Conservation (phyloP, 2,113 vertebrate genomes). For the Lucifuga dentata region DNA sequence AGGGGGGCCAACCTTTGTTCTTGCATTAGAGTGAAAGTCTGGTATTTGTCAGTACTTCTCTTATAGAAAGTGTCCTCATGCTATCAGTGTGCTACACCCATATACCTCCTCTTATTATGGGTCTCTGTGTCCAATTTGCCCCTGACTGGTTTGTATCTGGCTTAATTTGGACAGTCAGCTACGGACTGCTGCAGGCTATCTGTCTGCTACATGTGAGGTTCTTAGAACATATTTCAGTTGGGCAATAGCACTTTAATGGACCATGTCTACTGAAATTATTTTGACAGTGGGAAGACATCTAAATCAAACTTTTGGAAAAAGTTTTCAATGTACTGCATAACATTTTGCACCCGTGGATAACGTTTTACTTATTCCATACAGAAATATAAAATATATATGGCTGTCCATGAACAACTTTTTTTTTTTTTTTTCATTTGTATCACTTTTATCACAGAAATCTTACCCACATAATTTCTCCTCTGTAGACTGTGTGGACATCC, state of each 20-base stretch:
- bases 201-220: not conserved
- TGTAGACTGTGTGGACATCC: constrained; percentile 91
- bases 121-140: constrained; percentile 25
- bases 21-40: constrained; percentile 13
- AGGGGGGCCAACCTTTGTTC: constrained; percentile 19
- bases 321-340: too few relatives aligned
- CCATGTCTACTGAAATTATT: constrained; percentile 7
- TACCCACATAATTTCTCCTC: not conserved
- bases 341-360: too few relatives aligned
- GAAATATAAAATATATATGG: too few relatives aligned
- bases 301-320: not conserved
- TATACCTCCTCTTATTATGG: constrained; percentile 21
- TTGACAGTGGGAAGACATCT: not conserved
- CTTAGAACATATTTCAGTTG: constrained; percentile 23
- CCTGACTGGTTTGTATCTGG: constrained; percentile 32
- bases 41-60: not conserved
- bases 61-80: constrained; percentile 19
- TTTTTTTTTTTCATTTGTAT: too few relatives aligned
- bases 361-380: too few relatives aligned
- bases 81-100: constrained; percentile 10
- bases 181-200: constrained; percentile 36
- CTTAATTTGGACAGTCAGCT: constrained; percentile 36
- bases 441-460: too few relatives aligned
- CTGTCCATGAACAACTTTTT: too few relatives aligned
- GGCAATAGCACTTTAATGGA: not conserved